phyloP scores from a whole-genome alignment of 2,797 vertebrate species.

The Sebastes paucispinis region DNA sequence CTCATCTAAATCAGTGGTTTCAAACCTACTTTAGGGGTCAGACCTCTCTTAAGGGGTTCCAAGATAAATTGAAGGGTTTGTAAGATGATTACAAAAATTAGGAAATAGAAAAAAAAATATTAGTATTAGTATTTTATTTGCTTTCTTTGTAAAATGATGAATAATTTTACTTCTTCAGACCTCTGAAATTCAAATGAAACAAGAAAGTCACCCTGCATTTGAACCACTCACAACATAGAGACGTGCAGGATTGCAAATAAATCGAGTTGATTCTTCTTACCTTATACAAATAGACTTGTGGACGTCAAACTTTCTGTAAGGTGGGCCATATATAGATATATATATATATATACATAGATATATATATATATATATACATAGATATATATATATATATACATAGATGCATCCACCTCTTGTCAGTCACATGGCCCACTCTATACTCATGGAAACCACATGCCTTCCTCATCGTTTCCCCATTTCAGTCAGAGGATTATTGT shows the following conservation, averaged over 20 bases:
- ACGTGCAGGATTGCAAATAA: background rate
- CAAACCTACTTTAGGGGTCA: background rate
- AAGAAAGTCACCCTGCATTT: background rate
- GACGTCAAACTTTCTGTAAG: background rate
- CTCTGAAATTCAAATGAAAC: background rate
- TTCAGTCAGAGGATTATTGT: slow-evolving; percentile 53
- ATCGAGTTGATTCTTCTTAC: background rate
- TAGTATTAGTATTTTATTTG: too few relatives aligned
- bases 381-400: too few relatives aligned
- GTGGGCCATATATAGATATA: too few relatives aligned
- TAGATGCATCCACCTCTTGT: too few relatives aligned
- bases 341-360: too few relatives aligned
- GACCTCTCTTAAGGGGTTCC: background rate
- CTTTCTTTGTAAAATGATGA: too few relatives aligned
- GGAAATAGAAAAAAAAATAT: background rate
- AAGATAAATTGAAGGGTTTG: background rate
- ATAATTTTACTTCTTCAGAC: background rate
- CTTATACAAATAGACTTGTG: background rate
- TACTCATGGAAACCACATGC: background rate
- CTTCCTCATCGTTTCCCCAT: slow-evolving; percentile 26
- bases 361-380: too few relatives aligned
- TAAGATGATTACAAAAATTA: background rate
- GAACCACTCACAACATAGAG: background rate
- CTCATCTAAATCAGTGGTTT: background rate
- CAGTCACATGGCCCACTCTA: background rate